Conservation (phyloP, 2,888 invertebrate genomes). For the Aleiodes leptofemur region DNA sequence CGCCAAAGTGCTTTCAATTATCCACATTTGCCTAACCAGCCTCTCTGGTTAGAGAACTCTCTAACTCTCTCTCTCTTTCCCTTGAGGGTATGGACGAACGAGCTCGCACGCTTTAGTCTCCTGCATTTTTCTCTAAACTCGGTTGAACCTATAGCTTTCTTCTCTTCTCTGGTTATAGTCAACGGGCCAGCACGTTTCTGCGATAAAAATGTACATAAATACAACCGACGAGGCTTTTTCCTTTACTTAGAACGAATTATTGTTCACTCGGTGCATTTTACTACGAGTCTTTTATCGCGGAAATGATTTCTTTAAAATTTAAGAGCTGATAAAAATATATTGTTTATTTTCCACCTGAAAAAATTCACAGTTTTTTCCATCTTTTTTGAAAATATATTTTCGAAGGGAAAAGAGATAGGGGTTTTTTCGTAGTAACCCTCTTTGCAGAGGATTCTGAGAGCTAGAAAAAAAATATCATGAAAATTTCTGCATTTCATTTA, state of each 20-base stretch:
- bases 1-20: constrained; percentile 72
- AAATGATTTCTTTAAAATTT: constrained; percentile 14
- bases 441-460: no score
- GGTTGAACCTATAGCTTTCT: not conserved
- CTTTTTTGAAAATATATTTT: no score
- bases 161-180: not conserved
- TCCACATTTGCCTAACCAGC: constrained; percentile 66
- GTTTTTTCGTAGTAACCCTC: no score
- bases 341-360: not conserved
- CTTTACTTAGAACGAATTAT: constrained; percentile 27
- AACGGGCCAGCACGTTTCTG: constrained; percentile 37
- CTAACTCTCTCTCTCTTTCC: not conserved
- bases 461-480: no score
- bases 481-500: no score
- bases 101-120: not conserved
- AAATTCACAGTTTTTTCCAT: no score
- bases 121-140: no score
- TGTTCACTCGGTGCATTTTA: constrained; percentile 4
- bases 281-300: not conserved
- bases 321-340: constrained; percentile 4
- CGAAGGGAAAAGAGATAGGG: no score
- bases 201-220: constrained; percentile 45
- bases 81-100: not conserved
- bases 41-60: constrained; percentile 54
- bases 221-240: constrained; percentile 10